Base-by-base conservation (phyloP, 2,797 vertebrate genomes). In the Rallus crepitans region DNA sequence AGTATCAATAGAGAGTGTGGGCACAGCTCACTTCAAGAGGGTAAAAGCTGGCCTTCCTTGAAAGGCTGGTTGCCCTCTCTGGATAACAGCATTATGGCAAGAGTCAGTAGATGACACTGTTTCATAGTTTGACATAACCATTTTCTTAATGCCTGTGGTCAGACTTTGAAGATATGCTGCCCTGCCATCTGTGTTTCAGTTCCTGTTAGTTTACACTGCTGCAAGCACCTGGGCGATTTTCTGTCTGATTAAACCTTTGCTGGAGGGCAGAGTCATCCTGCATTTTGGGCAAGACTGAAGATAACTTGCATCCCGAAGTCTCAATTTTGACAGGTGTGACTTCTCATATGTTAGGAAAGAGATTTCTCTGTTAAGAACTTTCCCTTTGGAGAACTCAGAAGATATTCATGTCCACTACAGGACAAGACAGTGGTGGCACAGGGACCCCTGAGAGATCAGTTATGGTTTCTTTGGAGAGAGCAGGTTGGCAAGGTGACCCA, bases 81-180 rank as follows among this genome's bases (percentile, higher is more conserved):
- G 31, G 35, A 2, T 63, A 63, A 31, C 6, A 56, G 33, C 37
- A 16, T 77, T 73, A 30, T 68, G 56, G 52, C 48, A 37, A 21
- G 45, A 85, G 81, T 93, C 81, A 80, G 83, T 87, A 87, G 83
- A 75, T 92, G 86, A 93, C 90, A 85, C 64, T 87, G 18, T 90
- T 77, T 80, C 48, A 40, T 90, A 68, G 18, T 85, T 87, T 82
- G 81, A 89, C 31, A 21, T 33, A 30, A 14, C 66, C 2, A 1
- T 66, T 91, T 68, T 63, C 59, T 57, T 18, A 25, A 23, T 10
- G 37, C 18, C 18, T 68, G 12, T 33, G 27, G 42, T 91, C 39
- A 37, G 11, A 30, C 50, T 80, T 72, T 65, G 64, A 48, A 39
- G n/a, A 24, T 33, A 21, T 0, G 0, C 47, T 48, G 30, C 12